Percentiles rank a stretch among this genome's conserved stretches.
Conservation (phyloP, 2,888 invertebrate species). For the Labia minor region DNA sequence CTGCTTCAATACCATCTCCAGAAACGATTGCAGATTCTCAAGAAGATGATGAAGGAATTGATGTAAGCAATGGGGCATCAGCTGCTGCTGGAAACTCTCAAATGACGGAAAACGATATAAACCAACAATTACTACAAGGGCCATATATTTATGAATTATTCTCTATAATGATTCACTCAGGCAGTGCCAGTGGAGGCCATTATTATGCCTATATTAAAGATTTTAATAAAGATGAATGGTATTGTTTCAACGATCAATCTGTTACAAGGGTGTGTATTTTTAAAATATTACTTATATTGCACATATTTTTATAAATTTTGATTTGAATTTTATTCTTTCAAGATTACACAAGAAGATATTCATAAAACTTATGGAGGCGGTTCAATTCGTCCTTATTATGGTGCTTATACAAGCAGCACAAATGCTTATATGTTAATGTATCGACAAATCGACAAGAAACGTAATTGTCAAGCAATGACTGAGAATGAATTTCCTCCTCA, state of each 20-base stretch:
- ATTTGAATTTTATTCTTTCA: conserved; percentile 26
- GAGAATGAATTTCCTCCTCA: conserved; percentile 63
- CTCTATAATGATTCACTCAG: conserved; percentile 86
- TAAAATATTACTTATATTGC: not conserved
- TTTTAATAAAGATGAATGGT: conserved; percentile 63
- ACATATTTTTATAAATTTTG: not conserved
- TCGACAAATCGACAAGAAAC: conserved; percentile 55
- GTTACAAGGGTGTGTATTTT: conserved; percentile 51
- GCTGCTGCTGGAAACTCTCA: conserved; percentile 31
- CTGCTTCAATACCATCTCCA: not conserved
- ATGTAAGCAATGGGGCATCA: conserved; percentile 42
- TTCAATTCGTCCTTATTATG: conserved; percentile 52
- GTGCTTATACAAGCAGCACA: conserved; percentile 66
- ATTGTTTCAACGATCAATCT: conserved; percentile 78
- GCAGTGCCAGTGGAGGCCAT: conserved; percentile 81
- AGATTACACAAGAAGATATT: conserved; percentile 72
- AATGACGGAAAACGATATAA: conserved; percentile 41
- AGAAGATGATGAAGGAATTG: conserved; percentile 41
- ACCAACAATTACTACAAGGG: conserved; percentile 41
- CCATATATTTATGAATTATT: conserved; percentile 76
- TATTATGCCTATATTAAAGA: conserved; percentile 87
- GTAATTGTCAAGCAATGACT: conserved; percentile 52
- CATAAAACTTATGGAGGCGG: conserved; percentile 71
- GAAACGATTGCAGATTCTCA: conserved; percentile 19
- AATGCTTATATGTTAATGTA: conserved; percentile 91